phyloP scores from a whole-genome alignment of 2,113 vertebrate genomes.

The Cephalopterus ornatus region DNA sequence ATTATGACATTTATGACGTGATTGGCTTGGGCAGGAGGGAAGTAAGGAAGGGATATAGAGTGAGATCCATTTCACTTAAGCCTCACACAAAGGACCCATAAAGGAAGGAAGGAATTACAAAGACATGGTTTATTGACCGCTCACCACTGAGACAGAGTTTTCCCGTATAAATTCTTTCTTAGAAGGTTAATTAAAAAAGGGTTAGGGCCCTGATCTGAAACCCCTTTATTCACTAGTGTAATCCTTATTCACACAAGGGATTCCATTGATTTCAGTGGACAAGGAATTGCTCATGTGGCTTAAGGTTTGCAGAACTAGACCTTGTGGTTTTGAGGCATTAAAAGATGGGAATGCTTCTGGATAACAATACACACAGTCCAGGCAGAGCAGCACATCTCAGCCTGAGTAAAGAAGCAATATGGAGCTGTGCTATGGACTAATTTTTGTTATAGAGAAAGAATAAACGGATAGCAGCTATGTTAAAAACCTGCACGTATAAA shows the following conservation, averaged over 20 bases:
- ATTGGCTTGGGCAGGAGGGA: not conserved
- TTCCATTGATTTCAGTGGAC: not conserved
- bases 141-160: constrained; percentile 22
- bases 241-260: constrained; percentile 29
- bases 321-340: not conserved
- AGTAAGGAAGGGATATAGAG: not conserved
- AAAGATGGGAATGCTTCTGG: not conserved
- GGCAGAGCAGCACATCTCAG: not conserved
- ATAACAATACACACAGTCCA: not conserved
- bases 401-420: not conserved
- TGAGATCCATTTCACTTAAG: constrained; percentile 52
- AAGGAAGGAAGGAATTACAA: constrained; percentile 38
- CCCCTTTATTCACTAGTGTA: not conserved
- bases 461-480: not conserved
- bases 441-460: not conserved
- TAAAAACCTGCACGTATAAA: not conserved
- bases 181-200: constrained; percentile 46
- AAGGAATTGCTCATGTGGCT: not conserved
- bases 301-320: not conserved
- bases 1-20: not conserved
- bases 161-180: constrained; percentile 10
- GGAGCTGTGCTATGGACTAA: not conserved
- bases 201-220: not conserved
- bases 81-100: constrained; percentile 17
- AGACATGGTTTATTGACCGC: constrained; percentile 52